Evolutionary conservation across 2,797 vertebrate genomes (phyloP), one percentile per base, ranked within the genome.

Genomic region (Ambastaia sidthimunki): DNA sequence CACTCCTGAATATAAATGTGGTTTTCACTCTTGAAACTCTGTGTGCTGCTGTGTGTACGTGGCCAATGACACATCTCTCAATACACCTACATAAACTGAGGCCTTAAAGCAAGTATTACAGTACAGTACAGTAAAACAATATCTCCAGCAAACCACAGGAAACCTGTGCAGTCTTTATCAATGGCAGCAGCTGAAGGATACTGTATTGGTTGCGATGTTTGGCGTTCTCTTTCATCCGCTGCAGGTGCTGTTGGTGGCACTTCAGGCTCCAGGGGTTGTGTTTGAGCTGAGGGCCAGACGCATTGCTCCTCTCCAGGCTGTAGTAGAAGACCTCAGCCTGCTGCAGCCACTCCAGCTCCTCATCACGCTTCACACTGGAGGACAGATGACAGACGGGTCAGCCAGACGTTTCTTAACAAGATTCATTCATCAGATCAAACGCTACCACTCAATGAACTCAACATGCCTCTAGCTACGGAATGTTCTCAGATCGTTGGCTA

Each of bases 221-320:
- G 6, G 97, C 95, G 0, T 97, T 99, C 87, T 99, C 98, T 90
- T 98, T 99, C 98, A 99, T 98, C 70, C 96, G 94, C 90, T 98
- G 96, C 71, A 99, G 88, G 83, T 99, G 98, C 37, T 98, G 97
- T 88, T 99, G 97, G 90, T 99, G 98, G 87, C 98, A 99, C 86
- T 97, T 98, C 89, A 98, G 95, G 90, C 97, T 99, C 98, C 98
- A 99, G 85, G 98, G 97, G 86, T 99, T 99, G 91, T 98, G 96
- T 91, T 98, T 99, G 86, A 98, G 94, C 89, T 98, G 97, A 6
- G 96, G 95, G 41, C 80, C 65, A 82, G 94, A 94, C 80, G 96
- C 89, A 66, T 95, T 98, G 87, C 96, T 96, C 87, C 98, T 96
- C 86, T 99, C 98, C 88, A 98, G 91, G 81, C 93, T 98, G 83